Evolutionary conservation across 1,140 invertebrate genomes (phyloP), one percentile per base, ranked within the genome.

Genomic region (Drosophila baimaii): DNA sequence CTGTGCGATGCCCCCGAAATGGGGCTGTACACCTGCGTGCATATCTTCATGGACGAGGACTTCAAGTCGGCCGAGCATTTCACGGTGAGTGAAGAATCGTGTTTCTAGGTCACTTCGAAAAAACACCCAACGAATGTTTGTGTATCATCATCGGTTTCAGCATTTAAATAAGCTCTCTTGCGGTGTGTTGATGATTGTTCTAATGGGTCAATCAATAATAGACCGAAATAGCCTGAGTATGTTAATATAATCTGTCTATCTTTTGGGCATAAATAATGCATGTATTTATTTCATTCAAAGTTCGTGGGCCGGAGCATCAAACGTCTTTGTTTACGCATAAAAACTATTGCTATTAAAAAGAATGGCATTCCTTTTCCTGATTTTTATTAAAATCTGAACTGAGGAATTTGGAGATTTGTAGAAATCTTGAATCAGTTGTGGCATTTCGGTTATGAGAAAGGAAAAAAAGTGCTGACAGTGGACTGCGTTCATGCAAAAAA

Each of bases 21-120:
- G 79, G 93, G 95, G 64, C 93, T 96, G 37, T 98, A 96, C 92
- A 95, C 96, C 91, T 96, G 96, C 93, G 95, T 97, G 52, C 93
- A 96, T 85, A 95, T 98, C 71, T 98, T 95, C 92, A 93, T 98
- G 46, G 98, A 98, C 91, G 97, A 98, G 92, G 97, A 98, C 92
- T 98, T 96, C 91, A 97, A 96, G 71, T 96, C 96, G 15, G 95
- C 96, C 23, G 97, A 98, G 92, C 96, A 98, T 93, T 98, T 98
- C 91, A 98, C 97, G 58, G 97, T 98, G 92, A 94, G 94, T 93
- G 77, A 35, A 52, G 52, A 74, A 68, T 51, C 35, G 27, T 66
- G 46, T 66, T 69, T 69, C 61, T 65, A 66, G 65, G 61, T 69
- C 46, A 51, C 23, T 33, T 25, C 13, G 35, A 33, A 19, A n/a